These are phyloP conservation scores for Lepidocyrtoides sp. DNA, from an alignment of 2,888 invertebrate species.

Conservation along the genomic window DNA sequence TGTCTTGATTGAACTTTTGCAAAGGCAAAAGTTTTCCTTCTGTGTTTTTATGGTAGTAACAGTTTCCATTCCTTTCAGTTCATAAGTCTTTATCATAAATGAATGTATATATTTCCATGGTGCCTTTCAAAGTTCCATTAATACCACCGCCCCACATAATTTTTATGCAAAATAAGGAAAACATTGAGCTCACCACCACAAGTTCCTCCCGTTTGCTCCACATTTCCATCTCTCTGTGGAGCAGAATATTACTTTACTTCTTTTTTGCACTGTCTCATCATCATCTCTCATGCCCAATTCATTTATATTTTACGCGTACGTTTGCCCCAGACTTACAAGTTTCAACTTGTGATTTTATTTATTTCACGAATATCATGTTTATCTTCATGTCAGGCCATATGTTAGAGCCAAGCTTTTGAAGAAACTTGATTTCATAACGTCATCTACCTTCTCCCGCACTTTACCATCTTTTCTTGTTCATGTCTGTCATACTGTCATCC, in stretches of 20 bases:
- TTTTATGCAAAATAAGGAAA: too few relatives aligned
- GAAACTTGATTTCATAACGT: background rate
- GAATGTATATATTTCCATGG: too few relatives aligned
- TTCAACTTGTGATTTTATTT: constrained; percentile 10
- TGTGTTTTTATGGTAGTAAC: background rate
- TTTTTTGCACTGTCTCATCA: too few relatives aligned
- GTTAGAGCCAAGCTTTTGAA: background rate
- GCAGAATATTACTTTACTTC: background rate
- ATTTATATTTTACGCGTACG: constrained; percentile 13
- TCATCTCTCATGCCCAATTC: background rate
- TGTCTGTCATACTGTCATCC: background rate
- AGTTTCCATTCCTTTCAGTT: background rate
- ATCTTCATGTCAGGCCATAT: background rate
- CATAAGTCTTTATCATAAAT: background rate
- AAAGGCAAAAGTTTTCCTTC: background rate
- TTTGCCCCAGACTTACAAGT: background rate
- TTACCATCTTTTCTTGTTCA: background rate
- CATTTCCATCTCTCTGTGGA: background rate
- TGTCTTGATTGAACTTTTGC: constrained; percentile 64
- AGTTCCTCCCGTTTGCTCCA: too few relatives aligned
- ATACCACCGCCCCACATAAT: too few relatives aligned
- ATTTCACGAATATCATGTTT: background rate
- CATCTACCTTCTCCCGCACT: constrained; percentile 1
- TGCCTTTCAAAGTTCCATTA: too few relatives aligned
- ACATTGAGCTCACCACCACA: too few relatives aligned